Evolutionary conservation across 2,888 invertebrate species (phyloP).

Genomic region (Sarcophaga variegata): DNA sequence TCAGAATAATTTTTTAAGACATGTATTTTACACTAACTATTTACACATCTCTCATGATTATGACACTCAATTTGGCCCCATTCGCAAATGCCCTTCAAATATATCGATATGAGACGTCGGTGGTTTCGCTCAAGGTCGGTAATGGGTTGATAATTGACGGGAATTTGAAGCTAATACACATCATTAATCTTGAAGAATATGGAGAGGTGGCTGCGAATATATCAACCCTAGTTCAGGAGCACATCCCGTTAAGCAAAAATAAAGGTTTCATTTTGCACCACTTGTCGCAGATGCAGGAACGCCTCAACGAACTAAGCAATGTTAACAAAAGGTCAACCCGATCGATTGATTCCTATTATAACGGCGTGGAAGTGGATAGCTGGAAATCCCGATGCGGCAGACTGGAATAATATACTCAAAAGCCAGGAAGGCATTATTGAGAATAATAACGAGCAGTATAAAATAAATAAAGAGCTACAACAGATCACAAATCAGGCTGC

Average conservation of each 20-base stretch:
- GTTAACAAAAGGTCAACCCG: not conserved
- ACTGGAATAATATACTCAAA: not conserved
- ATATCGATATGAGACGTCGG: constrained; percentile 6
- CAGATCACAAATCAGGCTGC: constrained; percentile 9
- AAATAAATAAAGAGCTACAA: not conserved
- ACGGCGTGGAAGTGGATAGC: too few relatives aligned
- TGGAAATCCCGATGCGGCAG: too few relatives aligned
- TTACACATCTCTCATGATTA: not conserved
- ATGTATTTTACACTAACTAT: not conserved
- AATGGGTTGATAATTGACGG: constrained; percentile 22
- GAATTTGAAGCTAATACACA: not conserved
- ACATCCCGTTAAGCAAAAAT: constrained; percentile 8
- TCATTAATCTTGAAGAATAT: constrained; percentile 22
- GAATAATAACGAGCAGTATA: constrained; percentile 41
- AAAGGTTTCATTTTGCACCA: constrained; percentile 28
- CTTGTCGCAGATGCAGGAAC: constrained; percentile 28
- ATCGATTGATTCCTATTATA: not conserved
- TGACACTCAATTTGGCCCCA: not conserved
- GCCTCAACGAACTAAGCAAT: constrained; percentile 7
- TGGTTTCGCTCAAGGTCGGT: constrained; percentile 21
- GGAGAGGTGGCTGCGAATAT: constrained; percentile 15
- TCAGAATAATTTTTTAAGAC: not conserved
- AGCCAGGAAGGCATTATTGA: constrained; percentile 30
- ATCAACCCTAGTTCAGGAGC: not conserved
- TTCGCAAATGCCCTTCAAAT: constrained; percentile 12